Percentiles rank a stretch among this genome's conserved stretches.
phyloP scores from a whole-genome alignment of 2,797 vertebrate genomes.

The Enteromius anoplus region DNA sequence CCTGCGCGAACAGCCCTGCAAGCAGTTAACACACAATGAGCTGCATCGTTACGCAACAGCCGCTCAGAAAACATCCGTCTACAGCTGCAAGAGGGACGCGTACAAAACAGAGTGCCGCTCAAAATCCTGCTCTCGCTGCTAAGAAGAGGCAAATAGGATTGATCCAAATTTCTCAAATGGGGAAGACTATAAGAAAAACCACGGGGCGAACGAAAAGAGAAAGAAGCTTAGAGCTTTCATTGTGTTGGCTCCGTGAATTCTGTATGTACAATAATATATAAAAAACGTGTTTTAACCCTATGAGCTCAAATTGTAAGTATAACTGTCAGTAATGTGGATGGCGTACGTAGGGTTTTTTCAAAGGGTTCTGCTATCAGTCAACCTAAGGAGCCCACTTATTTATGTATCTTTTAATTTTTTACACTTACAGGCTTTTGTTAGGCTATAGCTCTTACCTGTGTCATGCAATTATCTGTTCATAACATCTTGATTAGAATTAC shows the following conservation, averaged over 20 bases:
- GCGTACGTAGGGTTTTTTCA: neutral
- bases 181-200: slow-evolving; percentile 44
- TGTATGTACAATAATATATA: neutral
- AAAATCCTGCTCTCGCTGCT: slow-evolving; percentile 58
- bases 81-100: slow-evolving; percentile 60
- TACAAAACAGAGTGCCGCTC: slow-evolving; percentile 59
- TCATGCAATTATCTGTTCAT: neutral
- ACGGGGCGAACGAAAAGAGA: neutral
- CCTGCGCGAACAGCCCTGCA: slow-evolving; percentile 64
- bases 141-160: slow-evolving; percentile 59
- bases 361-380: neutral
- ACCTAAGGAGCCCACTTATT: neutral
- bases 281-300: neutral
- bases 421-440: neutral
- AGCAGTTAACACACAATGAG: slow-evolving; percentile 66
- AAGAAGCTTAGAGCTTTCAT: neutral
- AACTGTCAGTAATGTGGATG: neutral
- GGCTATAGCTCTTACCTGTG: neutral
- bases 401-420: neutral
- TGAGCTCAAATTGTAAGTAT: too few relatives aligned
- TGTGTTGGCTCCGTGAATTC: neutral
- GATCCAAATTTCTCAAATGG: slow-evolving; percentile 40
- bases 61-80: slow-evolving; percentile 63
- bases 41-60: slow-evolving; percentile 71
- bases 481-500: neutral